Evolutionary conservation across 2,888 invertebrate genomes (phyloP), one percentile per base, ranked within the genome.

Genomic region (Seladonia tumulorum): DNA sequence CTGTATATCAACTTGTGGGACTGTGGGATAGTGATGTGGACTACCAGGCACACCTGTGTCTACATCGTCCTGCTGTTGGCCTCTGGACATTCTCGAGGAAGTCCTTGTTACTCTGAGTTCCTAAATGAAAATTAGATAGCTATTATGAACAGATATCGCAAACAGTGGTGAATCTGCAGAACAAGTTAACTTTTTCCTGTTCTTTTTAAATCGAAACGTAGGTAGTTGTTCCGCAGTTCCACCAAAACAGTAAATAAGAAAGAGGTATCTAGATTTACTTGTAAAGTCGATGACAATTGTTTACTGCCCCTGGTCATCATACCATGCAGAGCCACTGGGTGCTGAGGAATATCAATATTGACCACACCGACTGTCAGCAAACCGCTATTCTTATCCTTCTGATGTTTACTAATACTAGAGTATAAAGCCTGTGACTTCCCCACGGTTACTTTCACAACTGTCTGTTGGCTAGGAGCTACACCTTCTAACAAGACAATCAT

Each of bases 251-350:
- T 25, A 63, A 63, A 29, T 16, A 7, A 63, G 29, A 7, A 63
- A 63, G 16, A 29, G 7, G 7, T 63, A 29, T 68, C 45, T 49
- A 60, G 49, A 85, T 74, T 87, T 91, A 97, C 98, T 96, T 99
- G 99, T 79, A 99, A 95, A 0, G 99, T 99, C 22, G 98, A 98
- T 12, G 99, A 99, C 70, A 99, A 96, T 93, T 99, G 98, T 89
- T 98, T 97, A 86, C 98, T 98, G 88, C 99, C 98, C 90, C 99
- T 96, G 0, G 98, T 98, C 97, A 99, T 99, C 98, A 99, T 99
- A 76, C 99, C 99, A 95, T 99, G 99, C 90, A 99, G 96, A 12
- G 98, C 99, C 0, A 99, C 99, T 0, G 99, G 99, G 96, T 99
- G 99, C 95, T 99, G 99, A 5, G 99, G 99, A 93, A 99, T 98